phyloP scores from a whole-genome alignment of 2,888 invertebrate species.

The Pyrochroa serraticornis region DNA sequence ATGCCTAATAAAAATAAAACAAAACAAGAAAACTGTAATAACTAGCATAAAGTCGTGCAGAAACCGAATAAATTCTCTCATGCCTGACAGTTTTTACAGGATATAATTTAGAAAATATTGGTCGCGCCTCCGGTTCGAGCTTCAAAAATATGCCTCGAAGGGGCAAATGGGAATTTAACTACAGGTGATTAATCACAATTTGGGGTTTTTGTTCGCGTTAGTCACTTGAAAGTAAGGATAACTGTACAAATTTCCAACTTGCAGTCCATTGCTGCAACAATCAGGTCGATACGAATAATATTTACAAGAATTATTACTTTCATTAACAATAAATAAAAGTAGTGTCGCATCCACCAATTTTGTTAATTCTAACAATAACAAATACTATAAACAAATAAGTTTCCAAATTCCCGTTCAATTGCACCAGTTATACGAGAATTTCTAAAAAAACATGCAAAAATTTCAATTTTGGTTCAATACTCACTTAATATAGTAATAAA shows the following conservation, averaged over 20 bases:
- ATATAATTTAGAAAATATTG: slow-evolving; percentile 8
- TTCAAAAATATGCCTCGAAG: too few relatives aligned
- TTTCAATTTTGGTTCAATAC: slow-evolving; percentile 17
- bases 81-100: not conserved
- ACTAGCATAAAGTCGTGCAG: too few relatives aligned
- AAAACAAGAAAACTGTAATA: not conserved
- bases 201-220: not conserved
- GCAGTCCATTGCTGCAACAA: slow-evolving; percentile 5
- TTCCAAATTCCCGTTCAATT: not conserved
- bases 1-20: slow-evolving; percentile 6
- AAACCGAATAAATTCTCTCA: too few relatives aligned
- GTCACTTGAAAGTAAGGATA: slow-evolving; percentile 11
- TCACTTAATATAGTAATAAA: slow-evolving; percentile 45
- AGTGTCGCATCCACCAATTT: not conserved
- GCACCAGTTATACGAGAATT: slow-evolving; percentile 22
- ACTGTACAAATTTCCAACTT: slow-evolving; percentile 21
- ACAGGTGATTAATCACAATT: not conserved
- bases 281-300: slow-evolving; percentile 16
- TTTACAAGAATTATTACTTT: slow-evolving; percentile 1
- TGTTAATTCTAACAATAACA: not conserved
- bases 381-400: not conserved
- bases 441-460: slow-evolving; percentile 19
- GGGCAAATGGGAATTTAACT: not conserved
- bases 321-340: not conserved
- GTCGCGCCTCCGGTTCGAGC: too few relatives aligned